These are phyloP conservation scores for Xenopus laevis DNA, from an alignment of 2,113 vertebrate genomes.

Conservation along the genomic window DNA sequence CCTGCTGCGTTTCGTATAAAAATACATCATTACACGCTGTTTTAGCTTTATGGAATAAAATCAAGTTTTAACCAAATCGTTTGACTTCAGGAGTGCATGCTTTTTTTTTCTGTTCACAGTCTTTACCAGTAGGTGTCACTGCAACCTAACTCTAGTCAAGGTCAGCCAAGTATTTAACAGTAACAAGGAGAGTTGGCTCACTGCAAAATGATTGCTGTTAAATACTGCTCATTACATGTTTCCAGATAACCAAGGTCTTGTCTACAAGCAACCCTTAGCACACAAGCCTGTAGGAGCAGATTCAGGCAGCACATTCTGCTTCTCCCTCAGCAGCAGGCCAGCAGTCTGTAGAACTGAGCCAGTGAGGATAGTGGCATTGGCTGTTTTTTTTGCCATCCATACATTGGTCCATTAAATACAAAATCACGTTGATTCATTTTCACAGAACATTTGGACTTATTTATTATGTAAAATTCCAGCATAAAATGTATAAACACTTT, in stretches of 20 bases:
- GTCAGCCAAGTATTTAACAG: not conserved
- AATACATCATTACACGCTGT: too few species aligned
- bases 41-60: too few species aligned
- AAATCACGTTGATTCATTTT: too few species aligned
- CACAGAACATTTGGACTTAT: too few species aligned
- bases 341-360: not conserved
- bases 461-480: too few species aligned
- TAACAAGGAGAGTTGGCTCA: constrained; percentile 2
- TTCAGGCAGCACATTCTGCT: not conserved
- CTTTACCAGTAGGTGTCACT: constrained; percentile 7
- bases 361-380: not conserved
- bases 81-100: too few species aligned
- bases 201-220: constrained; percentile 22
- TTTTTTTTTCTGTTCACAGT: not conserved
- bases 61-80: too few species aligned
- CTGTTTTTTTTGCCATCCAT: not conserved
- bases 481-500: too few species aligned
- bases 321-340: not conserved
- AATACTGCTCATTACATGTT: constrained; percentile 38
- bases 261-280: constrained; percentile 21
- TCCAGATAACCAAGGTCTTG: constrained; percentile 6
- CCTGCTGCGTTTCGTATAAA: too few species aligned
- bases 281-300: not conserved
- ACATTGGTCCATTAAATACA: not conserved
- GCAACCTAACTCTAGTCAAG: not conserved